Evolutionary conservation across 2,113 vertebrate genomes (phyloP).

Genomic region (Uropsilus gracilis): DNA sequence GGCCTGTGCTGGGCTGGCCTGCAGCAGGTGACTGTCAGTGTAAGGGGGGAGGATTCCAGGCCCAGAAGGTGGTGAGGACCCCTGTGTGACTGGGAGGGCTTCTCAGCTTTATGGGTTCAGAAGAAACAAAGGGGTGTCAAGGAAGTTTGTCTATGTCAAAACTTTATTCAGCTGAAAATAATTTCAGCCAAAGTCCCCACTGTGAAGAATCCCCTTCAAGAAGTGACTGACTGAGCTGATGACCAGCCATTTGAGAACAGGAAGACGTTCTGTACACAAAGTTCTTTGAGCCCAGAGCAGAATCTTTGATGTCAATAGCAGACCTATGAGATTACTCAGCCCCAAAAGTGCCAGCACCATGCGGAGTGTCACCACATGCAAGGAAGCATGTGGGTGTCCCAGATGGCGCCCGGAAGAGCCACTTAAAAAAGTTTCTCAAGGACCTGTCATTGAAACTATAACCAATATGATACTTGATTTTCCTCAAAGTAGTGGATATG

Average conservation of each 20-base stretch:
- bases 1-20: rapidly evolving
- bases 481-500: not conserved
- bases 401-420: not conserved
- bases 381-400: slow-evolving; percentile 52
- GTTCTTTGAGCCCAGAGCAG: not conserved
- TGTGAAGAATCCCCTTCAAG: not conserved
- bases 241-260: not conserved
- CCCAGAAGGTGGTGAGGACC: not conserved
- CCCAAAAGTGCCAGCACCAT: not conserved
- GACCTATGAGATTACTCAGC: slow-evolving; percentile 18
- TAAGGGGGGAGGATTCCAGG: no score
- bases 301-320: slow-evolving; percentile 37
- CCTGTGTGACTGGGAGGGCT: not conserved
- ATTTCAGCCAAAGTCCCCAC: not conserved
- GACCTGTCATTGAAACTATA: not conserved
- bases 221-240: not conserved
- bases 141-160: not conserved
- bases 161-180: not conserved
- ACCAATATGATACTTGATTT: not conserved
- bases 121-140: not conserved
- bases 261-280: not conserved
- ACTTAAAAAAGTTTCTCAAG: not conserved
- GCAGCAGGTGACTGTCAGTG: no score
- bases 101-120: rapidly evolving
- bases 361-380: not conserved